Evolutionary conservation across 2,113 vertebrate genomes (phyloP).

Genomic region (Paralichthys olivaceus): DNA sequence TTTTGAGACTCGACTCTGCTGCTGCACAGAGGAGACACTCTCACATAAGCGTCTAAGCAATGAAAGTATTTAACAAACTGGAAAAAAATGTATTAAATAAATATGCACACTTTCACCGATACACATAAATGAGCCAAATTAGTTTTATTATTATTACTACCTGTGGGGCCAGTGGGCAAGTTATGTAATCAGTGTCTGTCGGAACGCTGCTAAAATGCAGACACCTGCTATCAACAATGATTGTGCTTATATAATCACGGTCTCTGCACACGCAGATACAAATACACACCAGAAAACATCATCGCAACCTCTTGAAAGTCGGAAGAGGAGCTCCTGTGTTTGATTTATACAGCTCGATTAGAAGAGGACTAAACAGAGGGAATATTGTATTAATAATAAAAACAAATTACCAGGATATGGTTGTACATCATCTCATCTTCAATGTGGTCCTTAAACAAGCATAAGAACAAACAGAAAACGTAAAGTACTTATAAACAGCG

Average conservation of each 20-base stretch:
- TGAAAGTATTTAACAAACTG: not conserved
- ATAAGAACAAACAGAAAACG: not conserved
- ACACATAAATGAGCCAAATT: not conserved
- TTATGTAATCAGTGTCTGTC: not conserved
- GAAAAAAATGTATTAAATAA: not conserved
- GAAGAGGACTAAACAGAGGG: too few relatives aligned
- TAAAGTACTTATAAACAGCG: not conserved
- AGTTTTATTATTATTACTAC: not conserved
- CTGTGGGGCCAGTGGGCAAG: too few relatives aligned
- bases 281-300: too few relatives aligned
- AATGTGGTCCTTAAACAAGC: not conserved
- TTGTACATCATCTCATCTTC: too few relatives aligned
- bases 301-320: too few relatives aligned
- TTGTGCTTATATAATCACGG: not conserved
- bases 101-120: not conserved
- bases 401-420: too few relatives aligned
- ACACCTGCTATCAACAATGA: not conserved
- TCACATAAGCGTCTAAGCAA: not conserved
- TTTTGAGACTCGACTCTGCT: too few relatives aligned
- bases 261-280: too few relatives aligned
- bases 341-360: too few relatives aligned
- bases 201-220: not conserved
- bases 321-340: too few relatives aligned
- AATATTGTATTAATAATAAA: too few relatives aligned
- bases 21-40: not conserved